phyloP scores from a whole-genome alignment of 2,113 vertebrate species.

The Uria lomvia region DNA sequence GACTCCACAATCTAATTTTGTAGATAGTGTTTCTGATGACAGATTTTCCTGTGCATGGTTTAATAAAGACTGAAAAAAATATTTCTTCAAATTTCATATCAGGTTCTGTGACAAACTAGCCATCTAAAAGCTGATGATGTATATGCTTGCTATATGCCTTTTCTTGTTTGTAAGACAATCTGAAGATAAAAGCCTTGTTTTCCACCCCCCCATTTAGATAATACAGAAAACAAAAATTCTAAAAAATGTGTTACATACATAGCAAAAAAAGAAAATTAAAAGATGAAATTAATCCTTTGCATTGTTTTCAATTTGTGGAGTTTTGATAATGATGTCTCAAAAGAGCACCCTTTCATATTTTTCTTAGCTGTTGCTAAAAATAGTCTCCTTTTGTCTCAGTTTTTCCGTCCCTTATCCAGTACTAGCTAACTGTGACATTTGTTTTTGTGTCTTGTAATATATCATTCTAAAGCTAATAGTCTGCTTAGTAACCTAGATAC shows the following conservation, averaged over 20 bases:
- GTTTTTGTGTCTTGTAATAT: background rate
- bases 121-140: background rate
- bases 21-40: background rate
- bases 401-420: slow-evolving; percentile 24
- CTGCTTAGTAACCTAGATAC: slow-evolving; percentile 9
- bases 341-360: background rate
- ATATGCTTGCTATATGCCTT: background rate
- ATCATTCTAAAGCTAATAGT: background rate
- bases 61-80: background rate
- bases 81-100: background rate
- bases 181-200: background rate
- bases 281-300: background rate
- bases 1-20: background rate
- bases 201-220: background rate
- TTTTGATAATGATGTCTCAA: background rate
- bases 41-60: background rate
- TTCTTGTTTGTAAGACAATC: background rate
- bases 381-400: background rate
- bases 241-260: background rate
- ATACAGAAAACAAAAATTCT: background rate
- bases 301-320: background rate
- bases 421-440: background rate
- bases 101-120: background rate
- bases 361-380: slow-evolving; percentile 13
- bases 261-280: background rate